Base-by-base conservation (phyloP, 2,113 vertebrate genomes). In the Illadopsis cleaveri region DNA sequence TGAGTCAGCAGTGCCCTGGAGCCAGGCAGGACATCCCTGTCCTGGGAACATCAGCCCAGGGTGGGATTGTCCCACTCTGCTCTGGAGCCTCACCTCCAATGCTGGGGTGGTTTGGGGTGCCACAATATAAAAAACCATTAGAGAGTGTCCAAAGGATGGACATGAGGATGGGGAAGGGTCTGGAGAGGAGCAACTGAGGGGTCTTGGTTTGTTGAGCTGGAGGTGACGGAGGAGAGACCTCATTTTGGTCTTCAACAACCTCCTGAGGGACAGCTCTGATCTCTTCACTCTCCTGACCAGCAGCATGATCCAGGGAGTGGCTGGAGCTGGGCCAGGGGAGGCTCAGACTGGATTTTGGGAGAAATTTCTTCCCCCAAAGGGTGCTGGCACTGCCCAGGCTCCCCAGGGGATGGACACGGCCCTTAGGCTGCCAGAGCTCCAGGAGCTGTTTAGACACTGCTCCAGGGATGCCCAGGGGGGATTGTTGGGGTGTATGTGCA, bases 401-500 rank as follows among this genome's bases (percentile, higher is more conserved):
- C 4, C 62, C 54, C 45, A 69, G 33, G 72, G 45, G 61, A 77
- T 24, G 73, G 45, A 7, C 84, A 23, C 23, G 0, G 64, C 84
- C 62, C 83, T 2, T 7, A 47, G 84, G 73, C 47, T 87, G 64
- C 47, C 64, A 30, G n/a, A 70, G 66, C 66, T 56, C 6, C 51
- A 21, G 51, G 44, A 44, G 9, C 1, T 1, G 45, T 31, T 58
- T 37, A 61, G 53, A 8, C 35, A 58, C 0, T 2, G 1, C 37
- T 53, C 14, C 83, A 53, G 62, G 72, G 62, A 2, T 66, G 61
- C 16, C 0, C 61, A 25, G 62, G 22, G 17, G 35, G 37, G 45
- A 3, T 1, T 35, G 13, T 0, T 64, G 48, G 42, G 48, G 17
- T 2, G 11, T 40, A 8, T 42, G 66, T 0, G 24, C 65, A 31